Conservation (phyloP, 2,888 invertebrate species). For the Flabesymbios commensalis region DNA sequence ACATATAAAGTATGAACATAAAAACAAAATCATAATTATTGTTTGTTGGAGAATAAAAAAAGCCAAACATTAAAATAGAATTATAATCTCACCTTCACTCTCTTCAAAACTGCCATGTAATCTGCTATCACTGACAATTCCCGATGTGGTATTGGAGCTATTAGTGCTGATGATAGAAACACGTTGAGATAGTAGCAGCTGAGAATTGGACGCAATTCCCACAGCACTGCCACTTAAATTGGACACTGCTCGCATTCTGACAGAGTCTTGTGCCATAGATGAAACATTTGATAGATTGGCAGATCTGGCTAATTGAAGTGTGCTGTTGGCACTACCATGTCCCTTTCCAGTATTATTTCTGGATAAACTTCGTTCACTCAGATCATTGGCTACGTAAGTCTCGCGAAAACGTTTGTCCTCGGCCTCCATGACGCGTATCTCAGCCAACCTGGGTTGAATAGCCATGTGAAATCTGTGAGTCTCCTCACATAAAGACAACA, state of each 20-base stretch:
- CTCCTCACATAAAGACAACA: slow-evolving; percentile 83
- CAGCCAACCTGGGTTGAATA: slow-evolving; percentile 77
- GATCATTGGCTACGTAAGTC: slow-evolving; percentile 72
- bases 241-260: background rate
- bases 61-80: too few relatives aligned
- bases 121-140: slow-evolving; percentile 87
- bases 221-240: background rate
- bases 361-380: slow-evolving; percentile 44
- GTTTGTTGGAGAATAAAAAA: too few relatives aligned
- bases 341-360: too few relatives aligned
- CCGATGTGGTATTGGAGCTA: slow-evolving; percentile 95
- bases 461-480: slow-evolving; percentile 95
- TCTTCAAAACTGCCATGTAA: slow-evolving; percentile 22
- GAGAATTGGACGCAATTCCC: background rate
- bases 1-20: too few relatives aligned
- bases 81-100: slow-evolving; percentile 29
- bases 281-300: too few relatives aligned
- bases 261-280: too few relatives aligned
- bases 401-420: slow-evolving; percentile 74
- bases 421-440: slow-evolving; percentile 81
- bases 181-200: slow-evolving; percentile 1
- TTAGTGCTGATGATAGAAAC: slow-evolving; percentile 88
- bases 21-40: too few relatives aligned
- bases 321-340: too few relatives aligned
- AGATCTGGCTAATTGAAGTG: too few relatives aligned